Evolutionary conservation across 37 sponge, comb jelly and placozoan species (phyloP), one percentile per base, ranked within the genome.

Genomic region (Aplysina aerophoba): DNA sequence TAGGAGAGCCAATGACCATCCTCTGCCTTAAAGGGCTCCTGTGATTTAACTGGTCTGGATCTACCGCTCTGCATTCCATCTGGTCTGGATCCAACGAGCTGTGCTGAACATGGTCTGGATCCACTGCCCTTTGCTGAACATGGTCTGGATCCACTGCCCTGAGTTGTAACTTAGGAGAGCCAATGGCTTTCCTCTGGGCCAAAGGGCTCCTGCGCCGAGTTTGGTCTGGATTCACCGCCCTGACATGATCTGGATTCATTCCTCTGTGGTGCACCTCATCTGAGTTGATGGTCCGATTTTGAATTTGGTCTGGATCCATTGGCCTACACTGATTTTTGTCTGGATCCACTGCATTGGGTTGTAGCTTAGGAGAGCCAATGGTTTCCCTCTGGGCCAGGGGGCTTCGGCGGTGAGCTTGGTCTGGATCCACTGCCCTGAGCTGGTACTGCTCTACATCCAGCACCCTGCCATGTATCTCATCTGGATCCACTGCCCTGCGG

Each of bases 91-190:
- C 73, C 36, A 71, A 38, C 6, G 73, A 38, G 5, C 73, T 71
- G n/a, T 34, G n/a, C 34, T 35, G 73, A 30, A 37, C 40, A 38
- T 37, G 17, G 41, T 73, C 53, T 14, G 78, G 78, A 75, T 75
- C 78, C 40, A 75, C 50, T 12, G 53, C 50, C 40, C 78, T 75
- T 5, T 54, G 37, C 22, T 53, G 64, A 62, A 13, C 54, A 4
- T 39, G 12, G 24, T 40, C 78, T 19, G 78, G 78, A 75, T 75
- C 78, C 20, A 75, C 78, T 12, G 78, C 78, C 40, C 78, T 75
- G 22, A 53, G 37, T 24, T 53, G 78, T 37, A n/a, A n/a, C n/a
- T n/a, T n/a, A n/a, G n/a, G n/a, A n/a, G n/a, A n/a, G n/a, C n/a
- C n/a, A n/a, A n/a, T n/a, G n/a, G n/a, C n/a, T n/a, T n/a, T n/a